These are phyloP conservation scores for Drosophila persimilis DNA, from an alignment of 1,140 invertebrate genomes.

Conservation along the genomic window DNA sequence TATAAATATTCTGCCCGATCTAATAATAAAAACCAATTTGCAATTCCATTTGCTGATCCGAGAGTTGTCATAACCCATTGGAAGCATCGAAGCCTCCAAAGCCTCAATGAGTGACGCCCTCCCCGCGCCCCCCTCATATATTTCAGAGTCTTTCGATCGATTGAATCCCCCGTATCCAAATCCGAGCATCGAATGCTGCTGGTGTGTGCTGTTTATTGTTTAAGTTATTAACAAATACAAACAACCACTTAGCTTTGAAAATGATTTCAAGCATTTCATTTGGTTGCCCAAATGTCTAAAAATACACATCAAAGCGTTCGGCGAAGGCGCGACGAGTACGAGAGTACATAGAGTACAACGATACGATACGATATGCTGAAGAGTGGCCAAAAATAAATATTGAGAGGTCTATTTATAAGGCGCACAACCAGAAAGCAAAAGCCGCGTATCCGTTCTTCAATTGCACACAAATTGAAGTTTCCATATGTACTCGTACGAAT, in stretches of 20 bases:
- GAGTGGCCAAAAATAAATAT: constrained; percentile 67
- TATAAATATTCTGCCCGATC: constrained; percentile 13
- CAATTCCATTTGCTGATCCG: constrained; percentile 1
- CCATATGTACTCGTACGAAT: background rate
- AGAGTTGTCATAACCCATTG: background rate
- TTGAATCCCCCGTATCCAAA: constrained; percentile 1
- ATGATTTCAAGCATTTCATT: constrained; percentile 63
- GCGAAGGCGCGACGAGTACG: constrained; percentile 7
- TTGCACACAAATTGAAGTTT: constrained; percentile 33
- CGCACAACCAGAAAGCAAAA: constrained; percentile 13
- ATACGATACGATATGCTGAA: constrained; percentile 1
- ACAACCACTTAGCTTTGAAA: constrained; percentile 65
- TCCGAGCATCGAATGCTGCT: constrained; percentile 7
- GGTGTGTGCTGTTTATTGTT: constrained; percentile 34
- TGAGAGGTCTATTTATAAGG: constrained; percentile 63
- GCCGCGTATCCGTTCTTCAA: constrained; percentile 27
- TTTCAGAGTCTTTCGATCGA: constrained; percentile 10
- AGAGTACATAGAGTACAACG: constrained; percentile 33
- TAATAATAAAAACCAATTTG: constrained; percentile 24
- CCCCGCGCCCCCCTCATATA: background rate
- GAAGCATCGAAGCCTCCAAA: background rate
- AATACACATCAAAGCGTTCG: constrained; percentile 62
- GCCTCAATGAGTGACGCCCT: no score
- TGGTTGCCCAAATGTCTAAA: constrained; percentile 41
- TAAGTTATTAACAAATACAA: constrained; percentile 67